Evolutionary conservation across 2,113 vertebrate species (phyloP), one percentile per base, ranked within the genome.

Genomic region (Sylvietta virens): DNA sequence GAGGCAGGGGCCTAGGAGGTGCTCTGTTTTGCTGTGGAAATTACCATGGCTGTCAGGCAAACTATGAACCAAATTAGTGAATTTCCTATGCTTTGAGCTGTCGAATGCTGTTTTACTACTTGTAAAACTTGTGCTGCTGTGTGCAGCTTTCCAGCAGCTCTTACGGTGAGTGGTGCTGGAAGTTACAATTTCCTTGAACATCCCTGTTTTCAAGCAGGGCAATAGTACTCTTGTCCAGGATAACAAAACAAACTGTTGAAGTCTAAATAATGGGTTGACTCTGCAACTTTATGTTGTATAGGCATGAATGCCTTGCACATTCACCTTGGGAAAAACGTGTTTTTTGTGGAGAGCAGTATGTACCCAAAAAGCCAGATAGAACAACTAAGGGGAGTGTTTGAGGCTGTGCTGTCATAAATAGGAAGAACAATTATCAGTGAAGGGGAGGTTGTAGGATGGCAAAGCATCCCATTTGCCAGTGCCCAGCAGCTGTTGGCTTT

Each of bases 391-490:
- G 14, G 8, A 23, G 11, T 45, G 31, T 56, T 40, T 70, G 33
- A 39, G 23, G 39, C 30, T 92, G 19, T 1, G 2, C 57, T 64
- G 0, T 27, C 0, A 0, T 35, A 33, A 57, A 30, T 26, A 28
- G 4, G 37, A 64, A 47, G 14, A 64, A 12, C 26, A 54, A 10
- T 61, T 81, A n/a, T 5, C 13, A 13, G 28, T 45, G n/a, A 48
- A 81, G 50, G 15, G 28, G 77, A 60, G 21, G 6, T 10, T 47
- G 40, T 50, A 51, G 56, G 53, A 31, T 21, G 15, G 67, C 15
- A 44, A 10, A 73, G 9, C 57, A 37, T 76, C 31, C 9, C 22
- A 7, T 69, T n/a, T 73, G 48, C 51, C 35, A 45, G 6, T 31
- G 51, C n/a, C 16, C 74, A 87, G 33, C 35, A 30, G 6, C 15